Conservation (phyloP, 2,888 invertebrate species). For the Cremastinae sp. region DNA sequence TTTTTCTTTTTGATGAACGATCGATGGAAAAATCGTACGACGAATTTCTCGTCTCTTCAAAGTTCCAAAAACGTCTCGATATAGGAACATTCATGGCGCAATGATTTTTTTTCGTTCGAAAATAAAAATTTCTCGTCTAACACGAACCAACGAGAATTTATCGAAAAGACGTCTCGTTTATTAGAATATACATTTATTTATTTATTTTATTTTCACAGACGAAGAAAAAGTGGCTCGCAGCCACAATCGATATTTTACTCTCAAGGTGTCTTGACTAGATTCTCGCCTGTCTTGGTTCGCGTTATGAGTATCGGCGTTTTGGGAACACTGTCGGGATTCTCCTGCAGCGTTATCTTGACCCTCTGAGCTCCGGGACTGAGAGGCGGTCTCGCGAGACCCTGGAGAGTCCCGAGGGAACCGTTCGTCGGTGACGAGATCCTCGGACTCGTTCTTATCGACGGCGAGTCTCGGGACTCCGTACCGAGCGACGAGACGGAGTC, state of each 20-base stretch:
- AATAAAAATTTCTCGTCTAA: not conserved
- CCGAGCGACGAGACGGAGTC: slow-evolving; percentile 71
- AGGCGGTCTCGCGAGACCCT: slow-evolving; percentile 78
- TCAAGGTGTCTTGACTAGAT: slow-evolving; percentile 85
- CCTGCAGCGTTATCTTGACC: slow-evolving; percentile 89
- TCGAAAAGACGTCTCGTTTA: slow-evolving; percentile 30
- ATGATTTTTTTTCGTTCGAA: not conserved
- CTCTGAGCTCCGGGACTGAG: slow-evolving; percentile 87
- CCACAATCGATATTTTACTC: slow-evolving; percentile 12
- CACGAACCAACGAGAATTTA: slow-evolving; percentile 6
- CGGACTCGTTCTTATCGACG: slow-evolving; percentile 73
- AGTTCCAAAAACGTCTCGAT: too few species aligned
- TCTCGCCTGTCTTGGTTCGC: slow-evolving; percentile 89
- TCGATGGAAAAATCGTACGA: not conserved
- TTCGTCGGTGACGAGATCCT: slow-evolving; percentile 50
- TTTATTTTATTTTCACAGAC: slow-evolving; percentile 40
- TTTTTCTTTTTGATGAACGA: not conserved
- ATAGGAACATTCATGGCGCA: too few species aligned
- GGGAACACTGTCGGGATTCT: slow-evolving; percentile 87
- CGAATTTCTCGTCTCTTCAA: not conserved
- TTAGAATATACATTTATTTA: slow-evolving; percentile 17
- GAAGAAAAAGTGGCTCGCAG: slow-evolving; percentile 13
- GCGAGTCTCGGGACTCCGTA: slow-evolving; percentile 75
- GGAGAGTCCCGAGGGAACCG: slow-evolving; percentile 50
- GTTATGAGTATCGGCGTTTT: slow-evolving; percentile 91